A percentile compares a stretch with the other conserved stretches of the same genome.
Conservation (phyloP, 1,140 invertebrate genomes). For the Hydropsyche tenuis region DNA sequence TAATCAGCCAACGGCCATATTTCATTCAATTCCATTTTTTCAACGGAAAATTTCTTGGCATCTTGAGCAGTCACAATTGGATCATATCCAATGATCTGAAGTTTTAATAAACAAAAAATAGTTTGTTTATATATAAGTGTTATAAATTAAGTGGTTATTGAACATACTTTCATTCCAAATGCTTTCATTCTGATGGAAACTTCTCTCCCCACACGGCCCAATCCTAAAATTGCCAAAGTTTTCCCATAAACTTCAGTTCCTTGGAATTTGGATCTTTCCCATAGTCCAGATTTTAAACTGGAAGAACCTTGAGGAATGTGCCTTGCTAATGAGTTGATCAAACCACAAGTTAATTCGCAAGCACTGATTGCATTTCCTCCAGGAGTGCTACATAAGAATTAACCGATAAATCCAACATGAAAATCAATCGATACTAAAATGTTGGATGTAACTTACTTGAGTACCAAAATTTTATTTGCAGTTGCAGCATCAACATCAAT, state of each 20-base stretch:
- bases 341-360: slow-evolving; percentile 92
- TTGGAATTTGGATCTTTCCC: slow-evolving; percentile 91
- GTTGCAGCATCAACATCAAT: slow-evolving; percentile 92
- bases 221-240: slow-evolving; percentile 90
- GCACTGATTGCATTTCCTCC: slow-evolving; percentile 96
- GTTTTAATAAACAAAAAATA: slow-evolving; percentile 39
- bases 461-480: slow-evolving; percentile 84
- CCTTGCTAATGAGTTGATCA: slow-evolving; percentile 83
- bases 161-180: slow-evolving; percentile 89
- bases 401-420: slow-evolving; percentile 49
- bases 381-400: slow-evolving; percentile 84
- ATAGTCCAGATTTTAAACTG: slow-evolving; percentile 88
- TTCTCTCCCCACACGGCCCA: slow-evolving; percentile 95
- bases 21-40: slow-evolving; percentile 79
- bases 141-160: neutral
- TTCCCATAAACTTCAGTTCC: slow-evolving; percentile 91
- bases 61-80: slow-evolving; percentile 83
- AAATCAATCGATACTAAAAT: too few species aligned
- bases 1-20: slow-evolving; percentile 95
- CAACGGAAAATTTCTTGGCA: slow-evolving; percentile 76
- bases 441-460: slow-evolving; percentile 78
- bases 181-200: slow-evolving; percentile 92
- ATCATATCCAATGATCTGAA: slow-evolving; percentile 88
- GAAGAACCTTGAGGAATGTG: slow-evolving; percentile 84
- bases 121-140: slow-evolving; percentile 13